Conservation (phyloP, 2,888 invertebrate species). For the Clostera curtula region DNA sequence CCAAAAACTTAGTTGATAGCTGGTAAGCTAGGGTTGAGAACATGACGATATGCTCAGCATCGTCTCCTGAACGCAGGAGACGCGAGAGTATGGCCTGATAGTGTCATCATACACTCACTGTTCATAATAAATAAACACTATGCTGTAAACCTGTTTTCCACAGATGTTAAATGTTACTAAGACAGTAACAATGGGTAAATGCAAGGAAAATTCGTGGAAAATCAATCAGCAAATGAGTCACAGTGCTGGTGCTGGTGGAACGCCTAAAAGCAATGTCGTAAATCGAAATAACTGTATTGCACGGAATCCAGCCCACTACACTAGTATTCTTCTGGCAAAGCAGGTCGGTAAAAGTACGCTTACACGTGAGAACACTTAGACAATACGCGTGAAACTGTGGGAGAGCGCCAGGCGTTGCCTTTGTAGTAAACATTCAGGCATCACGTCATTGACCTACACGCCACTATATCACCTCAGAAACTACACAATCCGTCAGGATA, state of each 20-base stretch:
- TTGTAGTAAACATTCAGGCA: slow-evolving; percentile 66
- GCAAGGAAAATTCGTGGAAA: slow-evolving; percentile 31
- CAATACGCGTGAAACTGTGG: slow-evolving; percentile 70
- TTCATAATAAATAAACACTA: slow-evolving; percentile 10
- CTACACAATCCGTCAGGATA: slow-evolving; percentile 15
- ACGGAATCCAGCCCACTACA: slow-evolving; percentile 15
- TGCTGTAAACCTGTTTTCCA: slow-evolving; percentile 6
- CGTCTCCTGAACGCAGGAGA: slow-evolving; percentile 38
- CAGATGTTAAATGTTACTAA: slow-evolving; percentile 7
- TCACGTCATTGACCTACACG: slow-evolving; percentile 63
- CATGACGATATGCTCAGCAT: slow-evolving; percentile 44
- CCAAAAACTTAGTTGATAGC: slow-evolving; percentile 58
- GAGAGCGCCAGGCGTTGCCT: slow-evolving; percentile 73
- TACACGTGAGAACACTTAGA: slow-evolving; percentile 61
- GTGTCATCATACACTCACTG: slow-evolving; percentile 36
- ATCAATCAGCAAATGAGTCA: slow-evolving; percentile 43
- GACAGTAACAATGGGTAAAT: slow-evolving; percentile 17
- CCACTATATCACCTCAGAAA: slow-evolving; percentile 27
- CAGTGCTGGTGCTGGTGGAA: slow-evolving; percentile 16
- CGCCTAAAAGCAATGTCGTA: slow-evolving; percentile 21
- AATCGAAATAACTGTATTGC: slow-evolving; percentile 33
- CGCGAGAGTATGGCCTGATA: slow-evolving; percentile 20
- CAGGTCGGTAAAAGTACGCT: slow-evolving; percentile 41
- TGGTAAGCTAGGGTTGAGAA: slow-evolving; percentile 61
- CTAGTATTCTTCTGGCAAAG: slow-evolving; percentile 22